Conservation (phyloP, 2,888 invertebrate genomes). For the Pimpla rufipes region DNA sequence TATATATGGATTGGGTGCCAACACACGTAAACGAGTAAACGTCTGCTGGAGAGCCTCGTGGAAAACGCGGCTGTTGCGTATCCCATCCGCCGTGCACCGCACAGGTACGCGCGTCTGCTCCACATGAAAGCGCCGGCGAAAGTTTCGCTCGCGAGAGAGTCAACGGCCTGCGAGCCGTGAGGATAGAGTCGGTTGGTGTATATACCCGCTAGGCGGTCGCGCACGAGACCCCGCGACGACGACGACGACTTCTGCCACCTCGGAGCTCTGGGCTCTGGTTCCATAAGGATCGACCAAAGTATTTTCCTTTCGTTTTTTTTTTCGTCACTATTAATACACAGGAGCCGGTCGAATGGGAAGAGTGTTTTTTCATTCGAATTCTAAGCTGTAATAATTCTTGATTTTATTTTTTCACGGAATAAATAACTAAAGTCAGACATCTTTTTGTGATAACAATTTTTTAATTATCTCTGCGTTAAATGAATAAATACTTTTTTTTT, state of each 20-base stretch:
- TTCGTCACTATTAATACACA: not conserved
- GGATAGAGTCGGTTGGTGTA: constrained; percentile 18
- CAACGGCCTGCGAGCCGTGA: constrained; percentile 82
- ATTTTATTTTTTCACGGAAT: no score
- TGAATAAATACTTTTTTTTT: no score
- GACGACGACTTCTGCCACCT: not conserved
- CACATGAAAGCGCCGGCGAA: constrained; percentile 82
- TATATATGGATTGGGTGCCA: no score
- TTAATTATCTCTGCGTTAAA: no score
- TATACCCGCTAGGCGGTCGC: no score
- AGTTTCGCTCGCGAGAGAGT: constrained; percentile 79
- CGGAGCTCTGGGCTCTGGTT: constrained; percentile 11
- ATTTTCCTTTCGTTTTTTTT: not conserved
- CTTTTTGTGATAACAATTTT: no score
- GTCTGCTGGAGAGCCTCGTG: constrained; percentile 19
- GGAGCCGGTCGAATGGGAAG: not conserved
- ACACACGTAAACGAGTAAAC: constrained; percentile 14
- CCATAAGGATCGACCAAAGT: no score
- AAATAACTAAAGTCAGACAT: no score
- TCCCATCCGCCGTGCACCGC: not conserved
- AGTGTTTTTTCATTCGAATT: no score
- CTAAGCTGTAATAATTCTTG: no score
- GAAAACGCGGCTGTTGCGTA: constrained; percentile 9
- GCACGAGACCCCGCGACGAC: constrained; percentile 8
- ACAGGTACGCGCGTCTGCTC: constrained; percentile 74